These are phyloP conservation scores for Drosophila nikananu DNA, from an alignment of 1,140 invertebrate genomes.

Conservation along the genomic window DNA sequence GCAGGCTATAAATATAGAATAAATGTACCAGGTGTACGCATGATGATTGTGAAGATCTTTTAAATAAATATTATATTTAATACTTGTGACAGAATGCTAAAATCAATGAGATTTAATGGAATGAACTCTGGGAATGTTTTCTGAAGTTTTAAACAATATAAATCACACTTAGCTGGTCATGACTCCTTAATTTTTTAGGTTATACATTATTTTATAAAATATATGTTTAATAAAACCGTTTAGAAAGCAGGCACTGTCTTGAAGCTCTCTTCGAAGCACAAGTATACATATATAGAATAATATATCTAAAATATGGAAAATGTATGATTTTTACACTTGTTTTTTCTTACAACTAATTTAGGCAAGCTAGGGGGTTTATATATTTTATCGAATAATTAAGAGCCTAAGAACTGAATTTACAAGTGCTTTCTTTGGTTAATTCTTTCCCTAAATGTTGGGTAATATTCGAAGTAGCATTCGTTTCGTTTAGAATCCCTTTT, in stretches of 20 bases:
- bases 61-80: constrained; percentile 2
- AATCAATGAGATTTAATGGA: neutral
- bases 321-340: constrained; percentile 8
- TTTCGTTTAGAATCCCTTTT: constrained; percentile 24
- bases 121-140: neutral
- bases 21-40: constrained; percentile 34
- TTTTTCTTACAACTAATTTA: neutral
- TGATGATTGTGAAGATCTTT: constrained; percentile 13
- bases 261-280: constrained; percentile 6
- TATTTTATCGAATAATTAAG: neutral
- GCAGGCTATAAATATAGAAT: constrained; percentile 4
- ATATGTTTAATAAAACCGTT: constrained; percentile 8
- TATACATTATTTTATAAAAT: neutral
- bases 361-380: neutral
- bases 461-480: constrained; percentile 63
- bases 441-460: constrained; percentile 38
- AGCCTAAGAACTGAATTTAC: constrained; percentile 1
- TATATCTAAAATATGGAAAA: neutral
- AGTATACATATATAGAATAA: neutral
- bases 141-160: constrained; percentile 3
- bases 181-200: neutral
- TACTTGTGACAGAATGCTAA: neutral
- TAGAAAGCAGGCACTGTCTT: constrained; percentile 8
- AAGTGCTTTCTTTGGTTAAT: constrained; percentile 24
- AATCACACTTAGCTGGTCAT: constrained; percentile 26